These are phyloP conservation scores for Eunapius fragilis DNA, from an alignment of 37 sponge, comb jelly and placozoan genomes.

Conservation along the genomic window DNA sequence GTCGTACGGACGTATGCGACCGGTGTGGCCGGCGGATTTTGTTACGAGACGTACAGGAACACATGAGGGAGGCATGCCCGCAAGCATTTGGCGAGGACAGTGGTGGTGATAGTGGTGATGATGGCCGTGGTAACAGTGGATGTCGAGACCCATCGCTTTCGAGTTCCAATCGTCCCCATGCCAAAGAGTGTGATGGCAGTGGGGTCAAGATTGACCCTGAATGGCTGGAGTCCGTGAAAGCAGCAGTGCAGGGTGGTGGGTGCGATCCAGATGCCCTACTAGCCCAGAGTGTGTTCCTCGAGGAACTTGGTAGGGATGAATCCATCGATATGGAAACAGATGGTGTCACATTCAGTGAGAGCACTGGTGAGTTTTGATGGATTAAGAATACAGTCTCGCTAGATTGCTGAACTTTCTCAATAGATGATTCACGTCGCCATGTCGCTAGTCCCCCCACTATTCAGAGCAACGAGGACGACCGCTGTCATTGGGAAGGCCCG, in stretches of 20 bases:
- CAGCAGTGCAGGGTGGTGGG: conserved; percentile 10
- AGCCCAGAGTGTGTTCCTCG: conserved; percentile 28
- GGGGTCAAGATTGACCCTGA: conserved; percentile 18
- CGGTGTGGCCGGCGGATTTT: conserved; percentile 48
- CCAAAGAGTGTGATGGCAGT: not conserved
- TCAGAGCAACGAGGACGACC: not conserved
- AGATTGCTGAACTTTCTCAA: not conserved
- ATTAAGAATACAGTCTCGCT: not conserved
- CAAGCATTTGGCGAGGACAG: not conserved
- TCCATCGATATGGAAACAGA: not conserved
- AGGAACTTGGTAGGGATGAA: not conserved
- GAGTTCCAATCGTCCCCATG: not conserved
- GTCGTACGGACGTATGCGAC: conserved; percentile 77
- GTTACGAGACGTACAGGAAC: conserved; percentile 73
- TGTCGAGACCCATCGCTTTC: too few species aligned
- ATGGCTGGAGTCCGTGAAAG: conserved; percentile 41
- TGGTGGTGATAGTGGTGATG: too few species aligned
- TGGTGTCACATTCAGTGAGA: not conserved
- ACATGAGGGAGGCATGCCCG: conserved; percentile 20
- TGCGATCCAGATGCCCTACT: conserved; percentile 24
- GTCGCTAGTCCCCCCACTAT: not conserved
- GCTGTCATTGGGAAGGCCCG: not conserved
- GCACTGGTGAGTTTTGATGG: not conserved
- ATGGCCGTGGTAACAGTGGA: too few species aligned
- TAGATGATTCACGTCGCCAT: too few species aligned